Conservation (phyloP, 2,797 vertebrate species). For the Eremophila alpestris region DNA sequence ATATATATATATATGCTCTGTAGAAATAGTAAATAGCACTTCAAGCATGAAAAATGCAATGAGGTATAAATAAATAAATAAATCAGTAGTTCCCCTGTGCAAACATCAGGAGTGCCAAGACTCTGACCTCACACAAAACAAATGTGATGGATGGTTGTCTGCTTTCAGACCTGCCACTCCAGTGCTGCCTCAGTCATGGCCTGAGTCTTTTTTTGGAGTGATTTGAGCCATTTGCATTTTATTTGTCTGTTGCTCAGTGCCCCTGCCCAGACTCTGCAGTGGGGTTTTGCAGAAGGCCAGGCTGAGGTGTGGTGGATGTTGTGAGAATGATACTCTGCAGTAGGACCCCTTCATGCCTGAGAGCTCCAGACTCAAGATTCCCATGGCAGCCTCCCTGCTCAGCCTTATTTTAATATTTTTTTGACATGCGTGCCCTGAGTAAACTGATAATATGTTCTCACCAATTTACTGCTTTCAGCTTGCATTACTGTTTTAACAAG, state of each 20-base stretch:
- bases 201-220: not conserved
- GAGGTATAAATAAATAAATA: not conserved
- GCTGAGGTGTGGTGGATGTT: not conserved
- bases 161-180: not conserved
- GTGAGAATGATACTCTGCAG: not conserved
- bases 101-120: not conserved
- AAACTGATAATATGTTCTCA: not conserved
- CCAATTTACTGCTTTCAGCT: conserved; percentile 3
- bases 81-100: not conserved
- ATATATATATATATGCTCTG: not conserved
- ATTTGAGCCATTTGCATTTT: not conserved
- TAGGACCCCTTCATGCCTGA: not conserved
- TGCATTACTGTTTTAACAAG: not conserved
- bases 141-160: not conserved
- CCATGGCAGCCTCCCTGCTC: not conserved
- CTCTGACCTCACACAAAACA: not conserved
- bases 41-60: not conserved
- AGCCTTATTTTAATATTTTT: not conserved
- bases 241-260: not conserved
- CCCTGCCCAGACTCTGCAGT: not conserved
- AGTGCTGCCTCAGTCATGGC: not conserved
- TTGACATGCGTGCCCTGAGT: not conserved
- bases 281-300: not conserved
- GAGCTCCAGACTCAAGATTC: not conserved
- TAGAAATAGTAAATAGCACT: not conserved